A percentile compares a stretch with the other conserved stretches of the same genome.
These are phyloP conservation scores for Hippoglossus hippoglossus DNA, from an alignment of 2,797 vertebrate species.

Conservation along the genomic window DNA sequence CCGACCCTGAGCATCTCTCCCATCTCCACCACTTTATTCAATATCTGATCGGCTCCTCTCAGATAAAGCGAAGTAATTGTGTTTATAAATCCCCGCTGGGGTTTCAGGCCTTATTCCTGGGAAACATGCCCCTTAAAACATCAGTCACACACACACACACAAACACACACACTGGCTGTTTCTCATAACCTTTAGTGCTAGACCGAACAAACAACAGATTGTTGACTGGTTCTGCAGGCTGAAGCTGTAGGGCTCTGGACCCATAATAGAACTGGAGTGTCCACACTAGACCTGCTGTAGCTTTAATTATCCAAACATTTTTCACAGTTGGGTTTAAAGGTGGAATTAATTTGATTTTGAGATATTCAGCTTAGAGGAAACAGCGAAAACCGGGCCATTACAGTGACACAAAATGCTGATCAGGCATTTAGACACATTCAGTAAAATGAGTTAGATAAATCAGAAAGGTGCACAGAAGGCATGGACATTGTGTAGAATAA, in stretches of 20 bases:
- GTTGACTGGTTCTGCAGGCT: conserved; percentile 43
- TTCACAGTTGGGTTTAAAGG: not conserved
- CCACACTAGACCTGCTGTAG: not conserved
- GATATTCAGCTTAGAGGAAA: not conserved
- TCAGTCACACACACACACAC: conserved; percentile 10
- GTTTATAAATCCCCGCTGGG: conserved; percentile 67
- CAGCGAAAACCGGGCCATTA: too few relatives aligned
- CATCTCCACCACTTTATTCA: conserved; percentile 57
- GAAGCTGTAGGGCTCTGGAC: conserved; percentile 8
- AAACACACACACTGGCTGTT: conserved; percentile 26
- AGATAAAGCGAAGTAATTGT: conserved; percentile 73
- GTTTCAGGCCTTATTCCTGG: conserved; percentile 62
- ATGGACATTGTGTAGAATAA: not conserved
- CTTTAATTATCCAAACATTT: conserved; percentile 8
- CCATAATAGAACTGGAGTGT: conserved; percentile 28
- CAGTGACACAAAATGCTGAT: not conserved
- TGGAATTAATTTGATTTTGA: conserved; percentile 25
- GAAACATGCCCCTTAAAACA: conserved; percentile 48
- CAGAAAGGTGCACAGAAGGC: too few relatives aligned
- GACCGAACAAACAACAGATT: conserved; percentile 52
- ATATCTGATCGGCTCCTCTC: conserved; percentile 63
- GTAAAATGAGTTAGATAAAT: not conserved
- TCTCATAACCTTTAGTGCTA: conserved; percentile 53
- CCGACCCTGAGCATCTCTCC: conserved; percentile 63
- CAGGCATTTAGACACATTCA: not conserved